Evolutionary conservation across 2,888 invertebrate genomes (phyloP).

Genomic region (Nemotelus pantherinus): DNA sequence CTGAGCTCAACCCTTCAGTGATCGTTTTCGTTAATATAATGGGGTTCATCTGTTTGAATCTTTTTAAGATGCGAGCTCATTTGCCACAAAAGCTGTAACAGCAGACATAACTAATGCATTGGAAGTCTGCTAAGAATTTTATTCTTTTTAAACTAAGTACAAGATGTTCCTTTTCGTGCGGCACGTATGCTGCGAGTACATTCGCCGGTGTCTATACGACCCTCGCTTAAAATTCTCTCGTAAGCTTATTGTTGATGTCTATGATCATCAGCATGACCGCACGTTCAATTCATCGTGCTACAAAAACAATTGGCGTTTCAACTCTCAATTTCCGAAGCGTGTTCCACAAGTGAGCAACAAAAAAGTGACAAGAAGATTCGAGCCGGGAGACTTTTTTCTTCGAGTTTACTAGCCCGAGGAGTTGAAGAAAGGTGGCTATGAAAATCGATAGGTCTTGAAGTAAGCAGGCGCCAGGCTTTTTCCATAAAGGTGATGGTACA

Average conservation of each 20-base stretch:
- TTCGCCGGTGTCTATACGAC: too few relatives aligned
- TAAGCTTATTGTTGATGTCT: too few relatives aligned
- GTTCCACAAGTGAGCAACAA: conserved; percentile 27
- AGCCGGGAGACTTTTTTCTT: neutral
- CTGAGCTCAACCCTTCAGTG: conserved; percentile 41
- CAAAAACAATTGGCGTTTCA: conserved; percentile 14
- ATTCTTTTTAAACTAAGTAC: too few relatives aligned
- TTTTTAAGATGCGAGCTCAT: too few relatives aligned
- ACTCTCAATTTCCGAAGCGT: conserved; percentile 42
- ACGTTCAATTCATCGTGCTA: neutral
- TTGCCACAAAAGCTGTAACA: too few relatives aligned
- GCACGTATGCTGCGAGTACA: too few relatives aligned
- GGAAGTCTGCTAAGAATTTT: too few relatives aligned
- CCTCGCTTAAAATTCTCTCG: too few relatives aligned
- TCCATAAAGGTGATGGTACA: neutral
- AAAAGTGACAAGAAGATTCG: conserved; percentile 18
- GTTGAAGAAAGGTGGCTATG: neutral
- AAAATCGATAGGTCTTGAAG: neutral
- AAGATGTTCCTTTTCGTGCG: too few relatives aligned
- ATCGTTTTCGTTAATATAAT: neutral
- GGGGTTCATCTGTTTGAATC: too few relatives aligned
- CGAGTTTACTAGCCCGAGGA: neutral
- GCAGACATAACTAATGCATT: too few relatives aligned
- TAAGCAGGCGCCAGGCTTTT: neutral
- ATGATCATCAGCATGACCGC: too few relatives aligned